phyloP scores from a whole-genome alignment of 2,797 vertebrate genomes.

The Uromys caudimaculatus region DNA sequence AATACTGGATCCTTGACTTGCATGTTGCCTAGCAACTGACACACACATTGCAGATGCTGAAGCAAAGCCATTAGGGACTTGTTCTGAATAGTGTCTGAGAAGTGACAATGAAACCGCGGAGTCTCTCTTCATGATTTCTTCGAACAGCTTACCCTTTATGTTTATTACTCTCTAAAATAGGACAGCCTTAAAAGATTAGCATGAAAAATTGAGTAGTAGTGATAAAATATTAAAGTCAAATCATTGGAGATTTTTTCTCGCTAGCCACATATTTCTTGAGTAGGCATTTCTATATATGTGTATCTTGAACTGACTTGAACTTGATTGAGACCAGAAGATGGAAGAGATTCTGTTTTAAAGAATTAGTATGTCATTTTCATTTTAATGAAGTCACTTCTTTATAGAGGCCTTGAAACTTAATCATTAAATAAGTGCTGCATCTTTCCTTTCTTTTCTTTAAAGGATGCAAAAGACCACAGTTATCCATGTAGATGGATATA shows the following conservation, averaged over 20 bases:
- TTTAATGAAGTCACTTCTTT: neutral
- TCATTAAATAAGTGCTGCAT: neutral
- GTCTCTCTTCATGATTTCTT: neutral
- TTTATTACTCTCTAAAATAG: constrained; percentile 59
- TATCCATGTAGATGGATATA: neutral
- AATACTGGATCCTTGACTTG: constrained; percentile 21
- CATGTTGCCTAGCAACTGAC: constrained; percentile 84
- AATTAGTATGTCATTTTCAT: constrained; percentile 13
- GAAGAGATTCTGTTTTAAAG: neutral
- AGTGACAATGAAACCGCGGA: constrained; percentile 24
- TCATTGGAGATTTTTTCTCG: constrained; percentile 59
- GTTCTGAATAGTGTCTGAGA: neutral
- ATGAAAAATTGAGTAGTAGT: constrained; percentile 61
- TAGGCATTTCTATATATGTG: constrained; percentile 20
- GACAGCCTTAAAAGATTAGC: constrained; percentile 31
- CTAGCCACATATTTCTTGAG: constrained; percentile 49
- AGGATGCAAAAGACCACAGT: neutral
- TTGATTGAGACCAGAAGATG: neutral
- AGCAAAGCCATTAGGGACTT: constrained; percentile 63
- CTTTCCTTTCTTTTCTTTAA: neutral
- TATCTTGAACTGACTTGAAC: constrained; percentile 18
- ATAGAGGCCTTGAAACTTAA: neutral
- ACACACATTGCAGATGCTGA: constrained; percentile 17
- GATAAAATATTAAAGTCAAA: constrained; percentile 57
- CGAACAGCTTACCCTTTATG: constrained; percentile 26